Evolutionary conservation across 2,888 invertebrate species (phyloP), one percentile per base, ranked within the genome.

Genomic region (Desoria tigrina): DNA sequence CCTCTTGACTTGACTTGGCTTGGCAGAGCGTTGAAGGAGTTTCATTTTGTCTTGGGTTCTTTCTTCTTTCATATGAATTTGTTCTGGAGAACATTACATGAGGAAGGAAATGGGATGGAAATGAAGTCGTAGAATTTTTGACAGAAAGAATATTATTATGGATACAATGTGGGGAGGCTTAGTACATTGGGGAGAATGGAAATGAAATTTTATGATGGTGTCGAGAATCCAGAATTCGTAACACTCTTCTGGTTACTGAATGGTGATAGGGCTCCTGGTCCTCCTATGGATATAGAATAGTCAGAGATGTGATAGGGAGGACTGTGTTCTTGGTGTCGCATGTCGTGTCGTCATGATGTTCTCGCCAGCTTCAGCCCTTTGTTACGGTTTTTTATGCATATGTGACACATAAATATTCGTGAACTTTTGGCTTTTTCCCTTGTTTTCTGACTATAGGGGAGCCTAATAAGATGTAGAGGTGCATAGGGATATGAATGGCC

Each of bases 131-230:
- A 68, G 65, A 65, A 65, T 61, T 61, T 65, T 65, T 65, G 65
- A 65, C 63, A 66, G 68, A 68, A 55, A 64, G 65, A 66, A 66
- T 60, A 56, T 62, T 71, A 68, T 63, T 37, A 62, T 61, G 64
- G 62, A 62, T 37, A 39, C 49, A 67, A 63, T 63, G 51, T 63
- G 63, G 55, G 59, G 67, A 42, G 50, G 58, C 58, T 28, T 50
- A 21, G 53, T 50, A 42, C 42, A 59, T 24, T 2, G 23, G 7
- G 26, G 50, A 66, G 63, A 69, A 72, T 66, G 64, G 67, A 72
- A 73, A 73, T 73, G 73, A 73, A 73, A 71, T 73, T 70, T 70
- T 73, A 69, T 73, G 73, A 61, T 66, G 61, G 42, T 58, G 58
- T 42, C 26, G 60, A 45, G 59, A 61, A 65, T 42, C 26, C 61